Evolutionary conservation across 2,113 vertebrate species (phyloP).

Genomic region (Silurus glanis): DNA sequence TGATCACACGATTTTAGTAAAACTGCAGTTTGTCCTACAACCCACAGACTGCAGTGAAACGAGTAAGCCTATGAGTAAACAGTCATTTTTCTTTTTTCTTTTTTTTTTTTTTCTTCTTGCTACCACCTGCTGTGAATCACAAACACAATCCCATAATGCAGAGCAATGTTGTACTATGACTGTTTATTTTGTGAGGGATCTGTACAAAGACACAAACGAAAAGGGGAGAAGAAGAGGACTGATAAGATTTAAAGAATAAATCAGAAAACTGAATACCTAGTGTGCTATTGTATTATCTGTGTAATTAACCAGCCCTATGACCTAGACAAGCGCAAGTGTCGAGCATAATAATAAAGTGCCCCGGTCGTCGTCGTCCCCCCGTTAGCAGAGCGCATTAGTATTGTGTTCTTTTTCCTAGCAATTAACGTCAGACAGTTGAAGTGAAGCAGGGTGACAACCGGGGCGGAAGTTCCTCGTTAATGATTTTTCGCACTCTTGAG

Average conservation of each 20-base stretch:
- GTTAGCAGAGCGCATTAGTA: not conserved
- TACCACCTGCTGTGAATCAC: not conserved
- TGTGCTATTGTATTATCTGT: not conserved
- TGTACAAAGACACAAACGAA: not conserved
- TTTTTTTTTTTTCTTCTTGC: no score
- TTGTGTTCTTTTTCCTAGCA: not conserved
- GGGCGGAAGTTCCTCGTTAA: not conserved
- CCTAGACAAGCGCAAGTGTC: constrained; percentile 1
- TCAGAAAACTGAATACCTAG: not conserved
- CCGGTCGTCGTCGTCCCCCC: not conserved
- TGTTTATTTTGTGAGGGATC: not conserved
- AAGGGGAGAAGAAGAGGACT: not conserved
- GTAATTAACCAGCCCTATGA: not conserved
- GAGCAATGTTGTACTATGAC: not conserved
- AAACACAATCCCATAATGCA: not conserved
- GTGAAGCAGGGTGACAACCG: not conserved
- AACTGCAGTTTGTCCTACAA: not conserved
- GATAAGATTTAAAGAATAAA: not conserved
- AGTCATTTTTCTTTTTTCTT: not conserved
- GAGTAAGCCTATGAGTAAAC: not conserved
- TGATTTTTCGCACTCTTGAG: not conserved
- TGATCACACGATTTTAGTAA: no score
- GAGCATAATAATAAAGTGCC: not conserved
- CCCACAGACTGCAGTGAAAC: not conserved
- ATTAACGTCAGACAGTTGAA: not conserved